Evolutionary conservation across 2,113 vertebrate genomes (phyloP), one percentile per base, ranked within the genome.

Genomic region (Microtus pennsylvanicus): DNA sequence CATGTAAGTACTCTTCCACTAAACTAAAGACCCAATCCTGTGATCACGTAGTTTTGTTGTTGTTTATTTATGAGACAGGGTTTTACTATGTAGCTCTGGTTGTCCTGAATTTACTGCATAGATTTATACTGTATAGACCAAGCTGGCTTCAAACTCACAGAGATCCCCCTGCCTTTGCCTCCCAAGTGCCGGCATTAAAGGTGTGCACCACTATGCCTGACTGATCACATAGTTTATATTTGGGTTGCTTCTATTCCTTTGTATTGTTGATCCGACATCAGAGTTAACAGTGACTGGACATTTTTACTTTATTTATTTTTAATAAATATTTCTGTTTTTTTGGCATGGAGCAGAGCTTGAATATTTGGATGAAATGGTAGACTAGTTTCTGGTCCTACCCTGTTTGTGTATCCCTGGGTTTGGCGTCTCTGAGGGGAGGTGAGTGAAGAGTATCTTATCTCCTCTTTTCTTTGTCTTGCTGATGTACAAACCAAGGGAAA

Each of bases 261-360:
- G 58, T 35, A 4, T 13, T 24, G 8, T 76, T 67, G 77, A 42
- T 50, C 28, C 28, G 72, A 75, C 16, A 67, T 35, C 3, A 65
- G 55, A 65, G 26, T 89, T 70, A 75, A 26, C 35, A 35, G 3
- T 38, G 42, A 13, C 13, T 69, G 58, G 38, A 35, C 72, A 24
- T 33, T 76, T 92, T 82, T 77, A 61, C 38, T 91, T 70, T 61
- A 24, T 76, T 93, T 87, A 58, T 42, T 95, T 76, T 90, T 89
- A 75, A 47, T 77, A 30, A 50, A 47, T 74, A 55, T 50, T 26
- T 63, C 45, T 52, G 26, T 1, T 55, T 87, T 42, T 58, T 87
- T 28, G 94, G 69, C 61, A 16, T 9, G 9, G 42, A 92, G 33
- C 30, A 3, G 35, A 63, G 14, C 5, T 61, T 72, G n/a, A 50